Percentiles rank a stretch among this genome's conserved stretches.
Evolutionary conservation across 2,113 vertebrate genomes (phyloP).

Genomic region (Merops nubicus): DNA sequence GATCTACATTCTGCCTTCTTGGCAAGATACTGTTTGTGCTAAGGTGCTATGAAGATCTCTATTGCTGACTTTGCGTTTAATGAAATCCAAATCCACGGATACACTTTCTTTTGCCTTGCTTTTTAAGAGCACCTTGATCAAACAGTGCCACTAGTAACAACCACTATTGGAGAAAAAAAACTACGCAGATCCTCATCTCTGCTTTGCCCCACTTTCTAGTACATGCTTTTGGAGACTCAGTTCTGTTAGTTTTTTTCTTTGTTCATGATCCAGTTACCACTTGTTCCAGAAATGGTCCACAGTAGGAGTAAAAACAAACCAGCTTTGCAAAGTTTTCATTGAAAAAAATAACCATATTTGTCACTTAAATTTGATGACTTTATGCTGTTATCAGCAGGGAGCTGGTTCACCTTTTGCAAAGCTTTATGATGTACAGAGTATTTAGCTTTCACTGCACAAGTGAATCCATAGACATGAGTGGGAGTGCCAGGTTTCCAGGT

Average conservation of each 20-base stretch:
- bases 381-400: neutral
- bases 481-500: neutral
- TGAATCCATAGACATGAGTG: neutral
- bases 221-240: neutral
- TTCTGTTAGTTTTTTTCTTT: neutral
- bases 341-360: neutral
- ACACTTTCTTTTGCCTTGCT: neutral
- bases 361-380: neutral
- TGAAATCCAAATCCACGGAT: neutral
- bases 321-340: neutral
- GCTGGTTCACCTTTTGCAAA: neutral
- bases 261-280: neutral
- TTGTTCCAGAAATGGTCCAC: neutral
- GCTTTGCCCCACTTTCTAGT: neutral
- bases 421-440: neutral
- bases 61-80: neutral
- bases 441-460: neutral
- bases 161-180: rapidly evolving
- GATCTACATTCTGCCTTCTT: neutral
- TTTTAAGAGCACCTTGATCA: neutral
- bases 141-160: neutral
- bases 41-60: neutral
- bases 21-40: neutral
- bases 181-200: neutral
- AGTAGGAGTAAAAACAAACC: neutral